phyloP scores from a whole-genome alignment of 2,888 invertebrate species.

The Lottia scabra region DNA sequence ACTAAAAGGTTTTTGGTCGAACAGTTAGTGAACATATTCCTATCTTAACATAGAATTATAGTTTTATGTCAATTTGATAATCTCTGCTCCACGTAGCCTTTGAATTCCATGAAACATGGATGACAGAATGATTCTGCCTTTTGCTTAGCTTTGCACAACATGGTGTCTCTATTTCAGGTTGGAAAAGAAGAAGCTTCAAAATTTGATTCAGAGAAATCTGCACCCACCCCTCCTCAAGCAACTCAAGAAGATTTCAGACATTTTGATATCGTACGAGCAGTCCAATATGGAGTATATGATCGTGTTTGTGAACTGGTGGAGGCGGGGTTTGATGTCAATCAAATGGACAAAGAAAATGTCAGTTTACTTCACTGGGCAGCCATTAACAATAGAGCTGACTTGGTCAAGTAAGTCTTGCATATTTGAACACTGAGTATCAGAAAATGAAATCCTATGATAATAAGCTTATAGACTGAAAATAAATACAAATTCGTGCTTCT shows the following conservation, averaged over 20 bases:
- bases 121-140: too few relatives aligned
- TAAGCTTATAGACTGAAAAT: too few relatives aligned
- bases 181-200: constrained; percentile 17
- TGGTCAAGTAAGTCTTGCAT: constrained; percentile 77
- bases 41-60: too few relatives aligned
- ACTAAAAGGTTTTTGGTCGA: too few relatives aligned
- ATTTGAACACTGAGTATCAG: too few relatives aligned
- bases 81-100: too few relatives aligned
- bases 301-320: constrained; percentile 82
- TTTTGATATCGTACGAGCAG: constrained; percentile 71
- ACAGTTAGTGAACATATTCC: too few relatives aligned
- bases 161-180: not conserved
- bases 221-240: constrained; percentile 29
- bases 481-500: too few relatives aligned
- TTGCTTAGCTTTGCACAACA: too few relatives aligned
- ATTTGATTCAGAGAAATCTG: constrained; percentile 18
- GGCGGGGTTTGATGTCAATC: constrained; percentile 89
- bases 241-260: constrained; percentile 52
- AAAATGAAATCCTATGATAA: too few relatives aligned
- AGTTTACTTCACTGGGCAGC: constrained; percentile 99
- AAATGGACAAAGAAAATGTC: constrained; percentile 94
- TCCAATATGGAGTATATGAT: constrained; percentile 92
- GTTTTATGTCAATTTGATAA: too few relatives aligned
- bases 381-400: constrained; percentile 95
- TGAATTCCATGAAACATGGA: too few relatives aligned